These are phyloP conservation scores for Camelus bactrianus DNA, from an alignment of 2,113 vertebrate genomes.

Conservation along the genomic window DNA sequence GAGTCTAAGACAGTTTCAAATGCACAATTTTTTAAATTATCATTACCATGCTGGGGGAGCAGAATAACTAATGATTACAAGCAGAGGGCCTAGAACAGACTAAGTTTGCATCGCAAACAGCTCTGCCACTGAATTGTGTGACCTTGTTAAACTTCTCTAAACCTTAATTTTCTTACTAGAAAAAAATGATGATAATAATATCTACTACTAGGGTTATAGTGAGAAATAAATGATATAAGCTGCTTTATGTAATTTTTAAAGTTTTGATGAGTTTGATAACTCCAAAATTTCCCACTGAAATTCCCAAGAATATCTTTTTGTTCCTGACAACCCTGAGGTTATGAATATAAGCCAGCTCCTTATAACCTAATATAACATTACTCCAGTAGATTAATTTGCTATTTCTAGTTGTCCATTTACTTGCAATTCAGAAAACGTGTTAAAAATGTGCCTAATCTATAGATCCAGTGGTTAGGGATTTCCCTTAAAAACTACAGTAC, in stretches of 20 bases:
- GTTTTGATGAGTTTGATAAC: background rate
- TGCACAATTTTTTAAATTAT: background rate
- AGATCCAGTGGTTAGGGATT: background rate
- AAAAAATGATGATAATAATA: background rate
- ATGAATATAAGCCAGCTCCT: background rate
- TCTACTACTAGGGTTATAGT: background rate
- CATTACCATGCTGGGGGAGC: background rate
- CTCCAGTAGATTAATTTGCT: background rate
- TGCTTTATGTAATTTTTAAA: background rate
- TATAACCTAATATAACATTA: background rate
- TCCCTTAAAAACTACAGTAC: background rate
- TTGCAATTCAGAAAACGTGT: background rate
- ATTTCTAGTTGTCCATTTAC: constrained; percentile 9
- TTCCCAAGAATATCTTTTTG: background rate
- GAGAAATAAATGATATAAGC: background rate
- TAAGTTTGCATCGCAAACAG: background rate
- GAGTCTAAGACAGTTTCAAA: background rate
- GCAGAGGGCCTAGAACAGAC: background rate
- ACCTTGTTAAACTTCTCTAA: background rate
- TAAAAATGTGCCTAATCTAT: constrained; percentile 1
- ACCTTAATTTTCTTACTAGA: background rate
- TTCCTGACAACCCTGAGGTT: background rate
- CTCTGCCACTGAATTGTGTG: background rate
- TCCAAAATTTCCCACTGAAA: background rate
- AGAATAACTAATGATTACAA: background rate